Evolutionary conservation across 2,888 invertebrate species (phyloP).

Genomic region (Nebria salina): DNA sequence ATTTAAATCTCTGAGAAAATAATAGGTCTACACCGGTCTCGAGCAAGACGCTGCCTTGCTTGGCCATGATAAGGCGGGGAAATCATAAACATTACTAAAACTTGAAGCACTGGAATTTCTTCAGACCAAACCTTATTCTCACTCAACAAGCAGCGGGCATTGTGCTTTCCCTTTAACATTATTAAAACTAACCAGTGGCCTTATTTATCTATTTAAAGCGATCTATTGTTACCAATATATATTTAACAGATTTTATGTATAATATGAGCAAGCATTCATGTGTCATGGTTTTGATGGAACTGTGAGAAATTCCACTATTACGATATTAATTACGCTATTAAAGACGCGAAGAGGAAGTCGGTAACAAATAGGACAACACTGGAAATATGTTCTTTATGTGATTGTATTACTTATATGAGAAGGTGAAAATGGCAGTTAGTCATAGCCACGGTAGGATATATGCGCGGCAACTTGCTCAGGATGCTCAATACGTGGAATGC

Average conservation of each 20-base stretch:
- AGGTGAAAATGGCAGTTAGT: neutral
- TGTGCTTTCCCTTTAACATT: neutral
- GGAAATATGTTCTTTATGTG: neutral
- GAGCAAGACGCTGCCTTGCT: neutral
- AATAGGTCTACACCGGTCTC: slow-evolving; percentile 56
- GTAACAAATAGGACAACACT: neutral
- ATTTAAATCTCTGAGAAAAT: slow-evolving; percentile 61
- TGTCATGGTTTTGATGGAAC: no score
- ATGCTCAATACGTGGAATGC: slow-evolving; percentile 26
- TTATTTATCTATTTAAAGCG: neutral
- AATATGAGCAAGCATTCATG: no score
- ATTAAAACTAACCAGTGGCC: neutral
- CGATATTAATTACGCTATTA: no score
- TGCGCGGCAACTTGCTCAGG: neutral
- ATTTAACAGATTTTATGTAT: no score
- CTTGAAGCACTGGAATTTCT: neutral
- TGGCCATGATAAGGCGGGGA: neutral
- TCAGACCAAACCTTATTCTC: neutral
- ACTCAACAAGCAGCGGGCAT: neutral
- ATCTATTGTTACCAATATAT: neutral
- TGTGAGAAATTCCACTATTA: no score
- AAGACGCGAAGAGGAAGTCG: no score
- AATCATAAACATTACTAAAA: slow-evolving; percentile 1
- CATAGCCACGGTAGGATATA: neutral
- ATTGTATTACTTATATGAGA: slow-evolving; percentile 8